Evolutionary conservation across 2,888 invertebrate genomes (phyloP).

Genomic region (Neria commutata): DNA sequence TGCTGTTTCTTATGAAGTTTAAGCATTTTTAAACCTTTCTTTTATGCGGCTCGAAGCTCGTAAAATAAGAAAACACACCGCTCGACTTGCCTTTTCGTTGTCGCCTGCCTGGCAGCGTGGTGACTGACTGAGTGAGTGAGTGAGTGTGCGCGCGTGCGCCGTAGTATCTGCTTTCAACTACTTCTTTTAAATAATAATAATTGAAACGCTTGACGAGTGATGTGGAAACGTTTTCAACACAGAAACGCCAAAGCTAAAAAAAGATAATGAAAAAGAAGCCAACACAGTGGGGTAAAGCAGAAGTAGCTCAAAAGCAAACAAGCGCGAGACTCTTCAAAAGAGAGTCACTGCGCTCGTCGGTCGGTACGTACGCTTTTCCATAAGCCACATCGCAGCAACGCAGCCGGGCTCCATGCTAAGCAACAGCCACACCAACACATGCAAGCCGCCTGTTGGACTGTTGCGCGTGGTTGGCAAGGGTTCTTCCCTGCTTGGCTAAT

Average conservation of each 20-base stretch:
- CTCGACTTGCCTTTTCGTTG: not conserved
- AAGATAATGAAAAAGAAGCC: constrained; percentile 20
- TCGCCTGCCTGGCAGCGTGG: not conserved
- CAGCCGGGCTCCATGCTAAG: constrained; percentile 44
- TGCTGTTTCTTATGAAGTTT: no score
- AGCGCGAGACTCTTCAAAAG: constrained; percentile 17
- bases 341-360: constrained; percentile 26
- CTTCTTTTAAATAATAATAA: constrained; percentile 44
- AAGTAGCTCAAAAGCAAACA: constrained; percentile 23
- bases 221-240: constrained; percentile 61
- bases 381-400: constrained; percentile 32
- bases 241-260: constrained; percentile 33
- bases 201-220: constrained; percentile 62
- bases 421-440: constrained; percentile 32
- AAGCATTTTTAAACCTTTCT: no score
- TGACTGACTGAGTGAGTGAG: constrained; percentile 38
- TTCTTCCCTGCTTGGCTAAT: constrained; percentile 48
- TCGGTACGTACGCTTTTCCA: constrained; percentile 7
- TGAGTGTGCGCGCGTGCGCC: constrained; percentile 54
- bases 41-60: no score
- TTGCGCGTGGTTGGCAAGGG: constrained; percentile 47
- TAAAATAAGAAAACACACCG: not conserved
- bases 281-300: constrained; percentile 23
- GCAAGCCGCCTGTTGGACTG: constrained; percentile 28
- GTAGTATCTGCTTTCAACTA: constrained; percentile 43